Percentiles rank a stretch among this genome's conserved stretches.
phyloP scores from a whole-genome alignment of 1,140 invertebrate genomes.

The Globodera ellingtonae region DNA sequence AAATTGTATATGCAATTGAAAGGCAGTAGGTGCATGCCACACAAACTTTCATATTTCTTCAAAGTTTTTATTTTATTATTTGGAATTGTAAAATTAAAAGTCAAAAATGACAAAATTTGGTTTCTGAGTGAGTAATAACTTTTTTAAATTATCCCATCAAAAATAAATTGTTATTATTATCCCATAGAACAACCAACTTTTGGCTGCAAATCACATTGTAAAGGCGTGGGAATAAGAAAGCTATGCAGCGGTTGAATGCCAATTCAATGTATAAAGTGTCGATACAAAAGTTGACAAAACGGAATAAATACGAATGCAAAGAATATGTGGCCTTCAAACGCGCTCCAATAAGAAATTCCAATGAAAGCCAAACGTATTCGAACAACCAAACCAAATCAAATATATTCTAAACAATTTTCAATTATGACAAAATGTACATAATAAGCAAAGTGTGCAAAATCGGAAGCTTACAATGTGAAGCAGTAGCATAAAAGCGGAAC shows the following conservation, averaged over 20 bases:
- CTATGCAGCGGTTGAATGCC: slow-evolving; percentile 20
- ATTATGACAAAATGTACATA: neutral
- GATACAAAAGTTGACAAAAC: slow-evolving; percentile 28
- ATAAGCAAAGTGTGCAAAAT: too few species aligned
- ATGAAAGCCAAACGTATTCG: slow-evolving; percentile 20
- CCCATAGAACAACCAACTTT: neutral
- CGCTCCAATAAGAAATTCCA: neutral
- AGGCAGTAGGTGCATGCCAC: neutral
- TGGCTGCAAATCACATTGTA: neutral
- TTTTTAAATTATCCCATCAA: too few species aligned
- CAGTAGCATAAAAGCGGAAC: slow-evolving; percentile 15
- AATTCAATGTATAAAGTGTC: slow-evolving; percentile 23
- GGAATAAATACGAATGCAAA: slow-evolving; percentile 9
- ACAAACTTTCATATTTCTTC: neutral
- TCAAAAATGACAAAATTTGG: neutral
- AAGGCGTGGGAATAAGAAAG: slow-evolving; percentile 2
- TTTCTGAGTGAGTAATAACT: too few species aligned
- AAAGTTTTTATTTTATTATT: neutral
- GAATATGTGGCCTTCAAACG: neutral
- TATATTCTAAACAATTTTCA: neutral
- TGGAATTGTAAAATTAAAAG: neutral
- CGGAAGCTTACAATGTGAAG: neutral
- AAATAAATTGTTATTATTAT: too few species aligned
- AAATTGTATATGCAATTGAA: slow-evolving; percentile 12
- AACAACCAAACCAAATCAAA: slow-evolving; percentile 22